Evolutionary conservation across 2,888 invertebrate genomes (phyloP), one percentile per base, ranked within the genome.

Genomic region (Panzeria rudis): DNA sequence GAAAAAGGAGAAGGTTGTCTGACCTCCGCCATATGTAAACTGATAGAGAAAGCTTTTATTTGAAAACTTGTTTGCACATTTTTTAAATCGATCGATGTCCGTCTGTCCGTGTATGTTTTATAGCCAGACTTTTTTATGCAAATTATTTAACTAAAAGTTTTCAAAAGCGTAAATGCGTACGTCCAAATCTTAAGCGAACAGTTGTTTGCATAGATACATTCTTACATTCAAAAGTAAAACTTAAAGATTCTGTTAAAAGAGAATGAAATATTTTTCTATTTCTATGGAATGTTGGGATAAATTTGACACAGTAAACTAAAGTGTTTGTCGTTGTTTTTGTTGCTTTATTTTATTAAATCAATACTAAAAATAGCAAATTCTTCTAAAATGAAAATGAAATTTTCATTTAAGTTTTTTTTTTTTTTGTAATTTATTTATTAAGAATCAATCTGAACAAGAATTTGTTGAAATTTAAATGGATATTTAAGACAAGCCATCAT

Each of bases 291-390:
- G 59, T 59, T 72, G 52, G 77, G 56, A 68, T 64, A 20, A 68
- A 71, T 71, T 71, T 64, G 68, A 76, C 69, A 62, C 64, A 81
- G 81, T 32, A 64, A 69, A 50, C 56, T 68, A 29, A 35, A 47
- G 56, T 38, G 66, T 35, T 68, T 59, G 62, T 25, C 4, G 20
- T 41, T 66, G 47, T 25, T 38, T 17, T 35, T 56, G 32, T 47
- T 62, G 44, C 52, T 68, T 68, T 20, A 59, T 54, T 44, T 23
- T 62, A 69, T 73, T 73, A 83, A 79, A 35, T 68, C 73, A 71
- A 75, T 66, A 69, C 69, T 79, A 79, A 75, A 84, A 84, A 75
- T 84, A 84, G 59, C 75, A 69, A 38, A 50, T 61, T 38, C 59
- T 41, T 47, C 23, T 6, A 23, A 68, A 56, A 59, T 9, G 8